Percentiles rank a stretch among this genome's conserved stretches.
These are phyloP conservation scores for Elephas maximus DNA, from an alignment of 2,113 vertebrate species.

Conservation along the genomic window DNA sequence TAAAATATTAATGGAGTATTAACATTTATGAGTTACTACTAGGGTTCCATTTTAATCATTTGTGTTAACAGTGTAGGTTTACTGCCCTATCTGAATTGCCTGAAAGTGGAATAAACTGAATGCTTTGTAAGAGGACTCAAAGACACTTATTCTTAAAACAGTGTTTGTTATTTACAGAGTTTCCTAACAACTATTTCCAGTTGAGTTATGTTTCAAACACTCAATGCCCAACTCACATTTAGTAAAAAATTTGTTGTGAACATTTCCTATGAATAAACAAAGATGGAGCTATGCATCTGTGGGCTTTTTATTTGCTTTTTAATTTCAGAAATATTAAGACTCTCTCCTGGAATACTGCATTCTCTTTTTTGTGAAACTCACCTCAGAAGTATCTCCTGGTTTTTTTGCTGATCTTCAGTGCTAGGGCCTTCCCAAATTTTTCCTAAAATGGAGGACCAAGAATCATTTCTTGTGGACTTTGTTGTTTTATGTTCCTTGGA, in stretches of 20 bases:
- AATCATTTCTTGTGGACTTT: not conserved
- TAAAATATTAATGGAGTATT: not conserved
- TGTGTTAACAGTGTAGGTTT: not conserved
- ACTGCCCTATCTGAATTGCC: not conserved
- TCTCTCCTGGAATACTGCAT: not conserved
- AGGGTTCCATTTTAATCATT: not conserved
- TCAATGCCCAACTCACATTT: not conserved
- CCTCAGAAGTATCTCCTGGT: not conserved
- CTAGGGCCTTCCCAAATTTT: slow-evolving; percentile 42
- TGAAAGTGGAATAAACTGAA: not conserved
- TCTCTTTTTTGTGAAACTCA: slow-evolving; percentile 15
- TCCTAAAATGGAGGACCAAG: slow-evolving; percentile 39
- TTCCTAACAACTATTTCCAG: not conserved
- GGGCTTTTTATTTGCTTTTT: not conserved
- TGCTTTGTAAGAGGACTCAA: not conserved
- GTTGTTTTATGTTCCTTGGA: not conserved
- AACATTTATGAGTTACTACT: not conserved
- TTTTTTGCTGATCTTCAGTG: not conserved
- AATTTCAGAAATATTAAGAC: not conserved
- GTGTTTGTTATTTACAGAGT: not conserved
- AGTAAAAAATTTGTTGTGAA: not conserved
- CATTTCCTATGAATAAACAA: not conserved
- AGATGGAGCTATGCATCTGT: not conserved
- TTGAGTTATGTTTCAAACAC: not conserved
- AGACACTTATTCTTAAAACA: not conserved